These are phyloP conservation scores for Sciurus niger DNA, from an alignment of 2,113 vertebrate genomes.

Conservation along the genomic window DNA sequence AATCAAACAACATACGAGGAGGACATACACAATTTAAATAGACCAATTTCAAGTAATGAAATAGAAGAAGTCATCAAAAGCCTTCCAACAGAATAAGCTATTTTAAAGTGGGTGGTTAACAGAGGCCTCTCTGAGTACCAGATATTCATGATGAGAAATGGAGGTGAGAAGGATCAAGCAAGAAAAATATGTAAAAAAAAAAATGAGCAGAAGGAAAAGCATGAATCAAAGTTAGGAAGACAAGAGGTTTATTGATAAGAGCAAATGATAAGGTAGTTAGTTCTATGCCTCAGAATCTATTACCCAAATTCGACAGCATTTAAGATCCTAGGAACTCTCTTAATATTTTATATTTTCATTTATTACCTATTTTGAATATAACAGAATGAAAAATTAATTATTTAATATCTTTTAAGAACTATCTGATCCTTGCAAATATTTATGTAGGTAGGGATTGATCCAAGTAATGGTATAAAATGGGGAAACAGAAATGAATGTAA, in stretches of 20 bases:
- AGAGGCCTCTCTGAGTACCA: not conserved
- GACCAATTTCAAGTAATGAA: no score
- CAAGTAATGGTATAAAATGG: not conserved
- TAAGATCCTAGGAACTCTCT: not conserved
- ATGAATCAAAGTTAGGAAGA: not conserved
- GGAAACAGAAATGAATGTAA: not conserved
- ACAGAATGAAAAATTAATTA: constrained; percentile 28
- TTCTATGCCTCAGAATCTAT: not conserved
- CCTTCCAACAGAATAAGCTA: no score
- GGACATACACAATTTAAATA: no score
- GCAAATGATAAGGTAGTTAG: not conserved
- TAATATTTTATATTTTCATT: constrained; percentile 54
- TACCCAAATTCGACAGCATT: not conserved
- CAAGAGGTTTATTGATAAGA: not conserved
- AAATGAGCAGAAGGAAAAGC: not conserved
- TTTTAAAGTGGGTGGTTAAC: not conserved
- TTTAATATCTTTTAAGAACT: constrained; percentile 49
- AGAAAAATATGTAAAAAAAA: not conserved
- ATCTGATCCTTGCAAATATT: not conserved
- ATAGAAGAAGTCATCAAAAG: no score
- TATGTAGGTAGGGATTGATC: not conserved
- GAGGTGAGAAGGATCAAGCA: not conserved
- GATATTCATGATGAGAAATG: not conserved
- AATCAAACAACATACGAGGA: no score
- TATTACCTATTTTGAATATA: constrained; percentile 23